A percentile compares a stretch with the other conserved stretches of the same genome.
Conservation (phyloP, 2,113 vertebrate species). For the Carlito syrichta region DNA sequence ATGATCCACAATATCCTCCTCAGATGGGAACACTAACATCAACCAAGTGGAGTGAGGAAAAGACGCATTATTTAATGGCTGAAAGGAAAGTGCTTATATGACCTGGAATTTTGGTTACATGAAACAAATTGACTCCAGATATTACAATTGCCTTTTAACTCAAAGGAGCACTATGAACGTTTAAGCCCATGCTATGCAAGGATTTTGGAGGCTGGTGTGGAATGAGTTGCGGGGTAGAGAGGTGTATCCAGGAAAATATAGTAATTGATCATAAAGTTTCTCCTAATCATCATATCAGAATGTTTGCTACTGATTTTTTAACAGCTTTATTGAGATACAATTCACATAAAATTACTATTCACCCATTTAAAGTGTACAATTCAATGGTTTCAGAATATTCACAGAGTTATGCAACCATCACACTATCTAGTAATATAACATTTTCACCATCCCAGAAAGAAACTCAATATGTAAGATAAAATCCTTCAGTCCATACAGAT, state of each 20-base stretch:
- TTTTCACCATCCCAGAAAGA: background rate
- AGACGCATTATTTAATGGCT: background rate
- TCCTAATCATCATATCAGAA: background rate
- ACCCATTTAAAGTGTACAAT: background rate
- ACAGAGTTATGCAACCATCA: background rate
- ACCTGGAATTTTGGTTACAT: slow-evolving; percentile 21
- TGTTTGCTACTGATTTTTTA: background rate
- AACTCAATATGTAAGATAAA: slow-evolving; percentile 26
- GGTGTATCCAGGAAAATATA: background rate
- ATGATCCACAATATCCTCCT: background rate
- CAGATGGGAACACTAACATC: background rate
- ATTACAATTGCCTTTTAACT: background rate
- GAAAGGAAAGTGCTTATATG: slow-evolving; percentile 4
- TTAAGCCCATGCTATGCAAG: background rate
- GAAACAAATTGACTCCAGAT: background rate
- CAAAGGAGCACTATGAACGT: background rate
- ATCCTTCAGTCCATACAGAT: background rate
- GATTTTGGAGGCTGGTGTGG: background rate
- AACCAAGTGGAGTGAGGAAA: background rate
- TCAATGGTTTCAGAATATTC: background rate
- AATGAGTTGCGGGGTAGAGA: background rate
- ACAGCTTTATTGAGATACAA: background rate
- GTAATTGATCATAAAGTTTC: background rate
- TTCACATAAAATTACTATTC: background rate
- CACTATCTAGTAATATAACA: background rate